phyloP scores from a whole-genome alignment of 1,140 invertebrate genomes.

The Drosophila nikananu region DNA sequence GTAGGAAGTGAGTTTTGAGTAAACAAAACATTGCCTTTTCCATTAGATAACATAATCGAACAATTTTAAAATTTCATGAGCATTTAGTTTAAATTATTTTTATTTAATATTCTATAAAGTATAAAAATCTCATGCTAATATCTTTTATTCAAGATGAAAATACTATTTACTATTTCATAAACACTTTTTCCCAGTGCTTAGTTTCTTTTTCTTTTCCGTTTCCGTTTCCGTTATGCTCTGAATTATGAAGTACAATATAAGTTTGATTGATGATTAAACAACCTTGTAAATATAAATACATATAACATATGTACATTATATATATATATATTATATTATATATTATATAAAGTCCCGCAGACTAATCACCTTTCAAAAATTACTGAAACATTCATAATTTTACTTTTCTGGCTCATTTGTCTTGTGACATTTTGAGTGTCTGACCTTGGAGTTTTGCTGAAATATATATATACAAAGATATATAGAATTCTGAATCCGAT shows the following conservation, averaged over 20 bases:
- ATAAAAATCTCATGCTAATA: neutral
- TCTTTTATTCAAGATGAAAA: neutral
- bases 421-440: neutral
- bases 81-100: too few species aligned
- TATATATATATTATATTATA: too few species aligned
- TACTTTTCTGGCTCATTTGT: too few species aligned
- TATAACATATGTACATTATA: neutral
- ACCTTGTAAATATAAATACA: constrained; percentile 3
- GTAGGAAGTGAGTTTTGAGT: too few species aligned
- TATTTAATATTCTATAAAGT: too few species aligned
- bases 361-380: neutral
- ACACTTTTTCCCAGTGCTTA: neutral
- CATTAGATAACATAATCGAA: too few species aligned
- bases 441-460: neutral
- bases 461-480: neutral
- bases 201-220: neutral
- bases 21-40: too few species aligned
- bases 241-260: constrained; percentile 3
- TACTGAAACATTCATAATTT: neutral
- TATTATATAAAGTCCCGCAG: neutral
- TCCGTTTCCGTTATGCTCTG: neutral
- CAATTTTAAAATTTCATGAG: too few species aligned
- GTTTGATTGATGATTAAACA: constrained; percentile 14
- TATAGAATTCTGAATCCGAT: neutral
- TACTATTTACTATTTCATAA: neutral